Evolutionary conservation across 2,888 invertebrate species (phyloP).

Genomic region (Dolomedes plantarius): DNA sequence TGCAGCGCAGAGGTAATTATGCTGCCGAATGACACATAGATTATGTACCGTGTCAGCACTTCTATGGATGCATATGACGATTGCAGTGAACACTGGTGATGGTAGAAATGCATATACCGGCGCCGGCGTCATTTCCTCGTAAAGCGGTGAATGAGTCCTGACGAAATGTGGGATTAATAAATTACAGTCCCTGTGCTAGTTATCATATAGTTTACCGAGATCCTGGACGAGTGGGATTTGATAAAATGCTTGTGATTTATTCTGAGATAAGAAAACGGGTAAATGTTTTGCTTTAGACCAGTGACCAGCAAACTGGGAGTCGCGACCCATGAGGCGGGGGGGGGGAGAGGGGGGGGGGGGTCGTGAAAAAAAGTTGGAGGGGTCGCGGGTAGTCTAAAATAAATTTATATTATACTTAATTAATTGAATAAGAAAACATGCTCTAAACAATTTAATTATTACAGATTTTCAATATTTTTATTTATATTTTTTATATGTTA

Average conservation of each 20-base stretch:
- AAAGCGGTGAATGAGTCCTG: not conserved
- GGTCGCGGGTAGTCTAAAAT: too few species aligned
- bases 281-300: too few species aligned
- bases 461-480: too few species aligned
- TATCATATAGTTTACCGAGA: not conserved
- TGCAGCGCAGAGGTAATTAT: not conserved
- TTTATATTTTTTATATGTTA: too few species aligned
- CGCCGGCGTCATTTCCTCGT: not conserved
- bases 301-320: too few species aligned
- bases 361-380: too few species aligned
- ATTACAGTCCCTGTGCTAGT: not conserved
- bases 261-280: too few species aligned
- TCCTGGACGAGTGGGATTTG: not conserved
- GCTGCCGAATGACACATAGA: not conserved
- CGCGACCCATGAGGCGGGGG: too few species aligned
- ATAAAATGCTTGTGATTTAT: not conserved
- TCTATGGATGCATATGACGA: not conserved
- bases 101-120: not conserved
- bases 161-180: not conserved
- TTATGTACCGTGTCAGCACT: conserved; percentile 6
- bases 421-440: too few species aligned
- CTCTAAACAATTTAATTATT: too few species aligned
- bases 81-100: not conserved
- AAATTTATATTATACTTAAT: too few species aligned
- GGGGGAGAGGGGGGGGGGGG: too few species aligned